A percentile compares a stretch with the other conserved stretches of the same genome.
Conservation (phyloP, 2,888 invertebrate species). For the Frankliniella fusca region DNA sequence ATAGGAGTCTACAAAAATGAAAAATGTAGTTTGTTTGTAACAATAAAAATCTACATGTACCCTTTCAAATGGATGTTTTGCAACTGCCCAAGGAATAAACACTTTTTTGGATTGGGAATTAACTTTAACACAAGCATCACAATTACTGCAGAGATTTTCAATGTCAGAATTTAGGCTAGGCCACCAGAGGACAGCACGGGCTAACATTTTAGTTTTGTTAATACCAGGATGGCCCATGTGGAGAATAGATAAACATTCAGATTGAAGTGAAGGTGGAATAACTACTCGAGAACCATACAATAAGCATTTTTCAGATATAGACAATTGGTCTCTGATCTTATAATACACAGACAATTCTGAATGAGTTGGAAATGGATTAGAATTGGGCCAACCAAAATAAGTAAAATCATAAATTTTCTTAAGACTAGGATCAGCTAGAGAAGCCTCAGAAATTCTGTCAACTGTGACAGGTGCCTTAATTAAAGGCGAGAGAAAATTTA, state of each 20-base stretch:
- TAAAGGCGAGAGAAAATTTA: not conserved
- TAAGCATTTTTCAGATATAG: not conserved
- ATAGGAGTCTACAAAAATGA: no score
- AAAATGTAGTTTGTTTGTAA: no score
- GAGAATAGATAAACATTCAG: not conserved
- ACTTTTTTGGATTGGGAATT: not conserved
- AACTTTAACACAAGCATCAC: not conserved
- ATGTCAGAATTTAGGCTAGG: not conserved
- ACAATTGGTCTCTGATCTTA: not conserved
- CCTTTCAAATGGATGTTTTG: no score
- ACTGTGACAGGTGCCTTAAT: not conserved
- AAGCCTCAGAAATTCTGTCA: no score
- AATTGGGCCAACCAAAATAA: not conserved
- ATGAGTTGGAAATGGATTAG: not conserved
- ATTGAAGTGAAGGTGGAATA: not conserved
- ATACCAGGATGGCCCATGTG: no score
- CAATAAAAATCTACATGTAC: no score
- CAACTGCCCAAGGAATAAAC: no score
- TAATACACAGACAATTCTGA: not conserved
- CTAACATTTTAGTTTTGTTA: no score
- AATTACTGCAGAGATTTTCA: not conserved
- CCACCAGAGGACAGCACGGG: not conserved
- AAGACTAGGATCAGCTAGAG: no score
- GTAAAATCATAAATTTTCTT: no score
- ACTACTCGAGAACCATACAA: not conserved